Conservation (phyloP, 1,140 invertebrate genomes). For the Drosophila prosaltans region DNA sequence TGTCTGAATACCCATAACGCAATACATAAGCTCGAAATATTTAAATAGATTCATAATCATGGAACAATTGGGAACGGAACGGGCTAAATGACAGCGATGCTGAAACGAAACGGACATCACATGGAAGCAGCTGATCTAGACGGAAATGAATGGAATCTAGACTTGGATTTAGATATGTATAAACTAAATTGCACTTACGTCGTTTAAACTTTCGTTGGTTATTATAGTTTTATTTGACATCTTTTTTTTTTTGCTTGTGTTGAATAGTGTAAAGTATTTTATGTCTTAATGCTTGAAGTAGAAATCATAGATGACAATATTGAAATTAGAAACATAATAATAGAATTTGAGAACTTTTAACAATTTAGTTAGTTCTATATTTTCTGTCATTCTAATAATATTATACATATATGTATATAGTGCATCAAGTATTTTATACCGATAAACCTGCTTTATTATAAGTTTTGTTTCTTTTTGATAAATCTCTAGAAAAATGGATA, state of each 20-base stretch:
- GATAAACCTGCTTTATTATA: too few species aligned
- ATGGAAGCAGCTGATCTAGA: background rate
- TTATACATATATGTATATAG: too few species aligned
- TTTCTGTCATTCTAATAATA: background rate
- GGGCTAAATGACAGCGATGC: conserved; percentile 1
- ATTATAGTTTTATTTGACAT: background rate
- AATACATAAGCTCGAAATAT: conserved; percentile 13
- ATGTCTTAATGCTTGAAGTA: background rate
- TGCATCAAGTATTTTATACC: too few species aligned
- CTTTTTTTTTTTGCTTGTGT: background rate
- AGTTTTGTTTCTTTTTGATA: too few species aligned
- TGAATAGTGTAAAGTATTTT: background rate
- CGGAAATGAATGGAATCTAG: background rate
- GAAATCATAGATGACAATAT: background rate
- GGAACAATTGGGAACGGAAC: background rate
- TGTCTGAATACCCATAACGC: background rate
- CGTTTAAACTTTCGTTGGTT: background rate
- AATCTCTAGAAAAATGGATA: background rate
- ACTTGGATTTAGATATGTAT: background rate
- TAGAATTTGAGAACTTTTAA: background rate
- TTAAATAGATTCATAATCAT: conserved; percentile 5
- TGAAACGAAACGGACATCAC: background rate
- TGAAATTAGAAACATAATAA: background rate
- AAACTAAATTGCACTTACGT: background rate
- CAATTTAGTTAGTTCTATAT: background rate